Evolutionary conservation across 2,888 invertebrate genomes (phyloP).

Genomic region (Archaeoteleia sp.): DNA sequence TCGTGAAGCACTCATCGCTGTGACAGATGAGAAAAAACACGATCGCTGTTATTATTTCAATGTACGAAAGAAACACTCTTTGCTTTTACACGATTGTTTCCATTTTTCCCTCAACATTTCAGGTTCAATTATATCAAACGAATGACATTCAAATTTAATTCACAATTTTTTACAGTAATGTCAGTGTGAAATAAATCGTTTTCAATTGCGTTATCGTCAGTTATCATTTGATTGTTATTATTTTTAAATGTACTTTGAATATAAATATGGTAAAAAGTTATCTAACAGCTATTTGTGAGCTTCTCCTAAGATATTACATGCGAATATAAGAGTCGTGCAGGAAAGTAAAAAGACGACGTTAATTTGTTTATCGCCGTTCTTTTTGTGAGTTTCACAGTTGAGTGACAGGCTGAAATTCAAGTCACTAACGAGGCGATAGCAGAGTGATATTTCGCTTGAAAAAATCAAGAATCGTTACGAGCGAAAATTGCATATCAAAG

Average conservation of each 20-base stretch:
- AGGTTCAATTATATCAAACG: too few relatives aligned
- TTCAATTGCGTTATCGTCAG: too few relatives aligned
- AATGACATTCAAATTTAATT: too few relatives aligned
- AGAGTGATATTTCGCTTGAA: conserved; percentile 25
- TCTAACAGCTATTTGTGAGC: conserved; percentile 11
- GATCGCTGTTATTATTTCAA: conserved; percentile 23
- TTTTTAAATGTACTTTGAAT: too few relatives aligned
- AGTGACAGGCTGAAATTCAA: conserved; percentile 49
- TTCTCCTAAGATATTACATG: conserved; percentile 7
- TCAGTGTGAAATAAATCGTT: too few relatives aligned
- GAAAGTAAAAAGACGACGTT: conserved; percentile 36
- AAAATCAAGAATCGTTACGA: conserved; percentile 29
- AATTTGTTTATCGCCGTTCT: conserved; percentile 50
- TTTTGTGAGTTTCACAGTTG: conserved; percentile 23
- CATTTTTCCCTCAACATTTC: too few relatives aligned
- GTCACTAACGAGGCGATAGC: conserved; percentile 45
- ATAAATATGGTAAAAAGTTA: too few relatives aligned
- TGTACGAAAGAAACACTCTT: background rate
- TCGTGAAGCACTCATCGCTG: conserved; percentile 7
- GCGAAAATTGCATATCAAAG: conserved; percentile 50
- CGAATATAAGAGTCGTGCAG: conserved; percentile 7
- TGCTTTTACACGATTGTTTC: too few relatives aligned
- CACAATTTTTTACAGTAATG: too few relatives aligned
- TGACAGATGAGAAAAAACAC: conserved; percentile 22
- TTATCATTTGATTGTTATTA: too few relatives aligned